A percentile compares a stretch with the other conserved stretches of the same genome.
These are phyloP conservation scores for Ictalurus furcatus DNA, from an alignment of 2,113 vertebrate species.

Conservation along the genomic window DNA sequence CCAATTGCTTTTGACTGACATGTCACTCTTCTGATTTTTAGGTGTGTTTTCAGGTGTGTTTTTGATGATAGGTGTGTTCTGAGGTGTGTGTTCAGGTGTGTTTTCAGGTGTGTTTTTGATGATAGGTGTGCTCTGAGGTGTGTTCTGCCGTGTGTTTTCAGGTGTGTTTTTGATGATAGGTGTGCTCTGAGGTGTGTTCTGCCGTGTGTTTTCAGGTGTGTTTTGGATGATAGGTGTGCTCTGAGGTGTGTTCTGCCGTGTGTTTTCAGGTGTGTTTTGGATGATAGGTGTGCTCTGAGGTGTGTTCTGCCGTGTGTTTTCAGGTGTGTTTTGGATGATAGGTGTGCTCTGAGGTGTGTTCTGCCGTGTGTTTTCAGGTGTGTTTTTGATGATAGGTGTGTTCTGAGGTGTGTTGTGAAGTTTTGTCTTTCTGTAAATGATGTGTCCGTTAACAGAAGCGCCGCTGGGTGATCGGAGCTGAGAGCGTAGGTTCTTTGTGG, in stretches of 20 bases:
- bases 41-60: background rate
- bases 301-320: no score
- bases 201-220: background rate
- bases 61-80: no score
- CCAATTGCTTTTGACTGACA: slow-evolving; percentile 36
- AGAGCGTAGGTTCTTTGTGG: slow-evolving; percentile 73
- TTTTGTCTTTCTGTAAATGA: slow-evolving; percentile 67
- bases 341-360: background rate
- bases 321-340: no score
- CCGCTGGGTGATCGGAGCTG: slow-evolving; percentile 74
- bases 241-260: slow-evolving; percentile 19
- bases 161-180: slow-evolving; percentile 13
- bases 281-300: no score
- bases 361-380: background rate
- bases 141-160: background rate
- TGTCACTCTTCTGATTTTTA: background rate
- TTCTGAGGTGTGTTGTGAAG: slow-evolving; percentile 37
- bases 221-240: slow-evolving; percentile 29
- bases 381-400: slow-evolving; percentile 19
- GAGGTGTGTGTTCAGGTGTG: background rate
- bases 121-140: no score
- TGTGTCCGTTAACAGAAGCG: slow-evolving; percentile 57
- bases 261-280: background rate
- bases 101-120: no score
- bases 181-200: slow-evolving; percentile 32